Base-by-base conservation (phyloP, 2,797 vertebrate species). In the Ispidina lecontei region DNA sequence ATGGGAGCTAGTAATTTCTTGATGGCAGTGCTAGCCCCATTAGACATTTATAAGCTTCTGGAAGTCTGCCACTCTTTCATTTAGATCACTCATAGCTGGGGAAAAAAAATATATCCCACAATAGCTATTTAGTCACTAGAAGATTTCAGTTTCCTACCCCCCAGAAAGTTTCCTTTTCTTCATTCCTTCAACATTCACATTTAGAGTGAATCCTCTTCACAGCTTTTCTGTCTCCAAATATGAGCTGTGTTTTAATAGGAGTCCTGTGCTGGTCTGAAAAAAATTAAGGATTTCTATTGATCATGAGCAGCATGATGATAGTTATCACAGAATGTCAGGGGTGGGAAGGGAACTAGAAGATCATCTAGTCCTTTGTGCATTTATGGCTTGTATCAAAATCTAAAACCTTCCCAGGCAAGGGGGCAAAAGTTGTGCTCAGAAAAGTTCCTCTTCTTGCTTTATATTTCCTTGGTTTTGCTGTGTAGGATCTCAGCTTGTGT, bases 11-110 rank as follows among this genome's bases (percentile, higher is more conserved):
- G 60, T 84, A 79, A 91, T 76, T 89, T 84, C 90, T 79, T 90
- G 80, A 92, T 95, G 88, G 95, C 55, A 71, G 33, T 76, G 55
- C 90, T 81, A 73, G 52, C 63, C 68, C 63, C 67, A 62, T 90
- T 81, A 94, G 77, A 64, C 22, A 11, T 71, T 88, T 77, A 88
- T 91, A 77, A 68, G 70, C 49, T 84, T 89, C 84, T 96, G 96
- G 96, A 96, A 92, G 64, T 14, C 71, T 93, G 94, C 94, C 92
- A 92, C 83, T 54, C 5, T 68, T 91, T 91, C 90, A 77, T 92
- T 94, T 88, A 86, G 52, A 91, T 84, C 41, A 37, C 41, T 87
- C 51, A 22, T 44, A 63, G 39, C 39, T 47, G n/a, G 8, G 12
- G 5, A 2, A 14, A 12, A 8, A 22, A 22, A 22, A 54, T 25